These are phyloP conservation scores for Bufo gargarizans DNA, from an alignment of 2,113 vertebrate species.

Conservation along the genomic window DNA sequence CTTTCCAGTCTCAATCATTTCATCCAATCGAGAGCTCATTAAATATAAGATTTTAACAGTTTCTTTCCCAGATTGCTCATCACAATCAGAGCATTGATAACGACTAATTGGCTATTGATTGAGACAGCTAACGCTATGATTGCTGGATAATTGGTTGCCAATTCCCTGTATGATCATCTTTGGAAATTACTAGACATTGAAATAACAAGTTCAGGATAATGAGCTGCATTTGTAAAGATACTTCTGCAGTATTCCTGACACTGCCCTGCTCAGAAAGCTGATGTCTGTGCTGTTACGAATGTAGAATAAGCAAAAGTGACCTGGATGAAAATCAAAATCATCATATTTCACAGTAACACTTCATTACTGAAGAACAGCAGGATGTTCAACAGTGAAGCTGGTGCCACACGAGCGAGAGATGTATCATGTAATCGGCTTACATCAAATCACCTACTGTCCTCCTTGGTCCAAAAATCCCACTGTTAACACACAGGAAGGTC, in stretches of 20 bases:
- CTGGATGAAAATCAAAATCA: background rate
- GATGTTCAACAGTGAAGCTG: background rate
- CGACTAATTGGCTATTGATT: background rate
- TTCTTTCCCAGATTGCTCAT: background rate
- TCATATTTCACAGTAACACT: slow-evolving; percentile 2
- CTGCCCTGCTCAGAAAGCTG: background rate
- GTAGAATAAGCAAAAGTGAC: background rate
- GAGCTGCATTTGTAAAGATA: background rate
- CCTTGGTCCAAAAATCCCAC: background rate
- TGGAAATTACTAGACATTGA: background rate
- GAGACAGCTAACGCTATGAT: background rate
- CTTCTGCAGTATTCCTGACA: background rate
- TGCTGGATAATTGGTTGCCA: background rate
- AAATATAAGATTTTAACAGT: background rate
- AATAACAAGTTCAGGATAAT: background rate
- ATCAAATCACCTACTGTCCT: slow-evolving; percentile 16
- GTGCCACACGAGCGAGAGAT: background rate
- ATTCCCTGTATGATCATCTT: background rate
- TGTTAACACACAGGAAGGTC: slow-evolving; percentile 2
- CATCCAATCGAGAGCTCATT: background rate
- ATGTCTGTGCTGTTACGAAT: background rate
- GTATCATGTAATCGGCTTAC: slow-evolving; percentile 10
- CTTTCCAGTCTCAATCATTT: background rate
- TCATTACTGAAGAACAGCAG: background rate
- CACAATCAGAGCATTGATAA: background rate